A percentile compares a stretch with the other conserved stretches of the same genome.
These are phyloP conservation scores for Danionella dracula DNA, from an alignment of 2,797 vertebrate genomes.

Conservation along the genomic window DNA sequence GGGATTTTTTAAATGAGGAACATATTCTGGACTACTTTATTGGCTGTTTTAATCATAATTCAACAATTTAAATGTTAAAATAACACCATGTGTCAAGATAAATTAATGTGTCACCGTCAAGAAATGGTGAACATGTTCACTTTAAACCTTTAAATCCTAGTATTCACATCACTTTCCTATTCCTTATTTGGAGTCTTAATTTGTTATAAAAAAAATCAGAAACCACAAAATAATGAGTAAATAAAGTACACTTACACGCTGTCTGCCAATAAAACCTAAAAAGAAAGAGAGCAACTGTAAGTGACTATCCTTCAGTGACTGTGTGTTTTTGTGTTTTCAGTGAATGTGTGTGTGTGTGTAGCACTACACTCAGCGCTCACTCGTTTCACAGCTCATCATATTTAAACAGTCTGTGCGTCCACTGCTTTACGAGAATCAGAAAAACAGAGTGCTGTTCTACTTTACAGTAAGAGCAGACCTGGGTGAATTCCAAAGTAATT, in stretches of 20 bases:
- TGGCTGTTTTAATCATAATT: too few species aligned
- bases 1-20: too few species aligned
- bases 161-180: too few species aligned
- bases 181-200: neutral
- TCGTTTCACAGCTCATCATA: constrained; percentile 33
- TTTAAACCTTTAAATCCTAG: neutral
- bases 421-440: constrained; percentile 32
- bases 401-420: constrained; percentile 27
- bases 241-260: constrained; percentile 50
- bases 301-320: too few species aligned
- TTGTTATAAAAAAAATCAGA: neutral
- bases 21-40: too few species aligned
- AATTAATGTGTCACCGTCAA: too few species aligned
- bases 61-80: too few species aligned
- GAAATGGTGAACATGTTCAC: too few species aligned
- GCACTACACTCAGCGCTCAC: neutral
- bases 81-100: too few species aligned
- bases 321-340: too few species aligned
- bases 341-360: neutral
- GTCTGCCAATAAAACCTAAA: constrained; percentile 29
- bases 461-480: constrained; percentile 34
- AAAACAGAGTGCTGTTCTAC: constrained; percentile 12
- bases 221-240: too few species aligned
- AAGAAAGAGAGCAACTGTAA: constrained; percentile 30
- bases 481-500: constrained; percentile 30